Percentiles rank a stretch among this genome's conserved stretches.
These are phyloP conservation scores for Oceanodroma tethys DNA, from an alignment of 2,113 vertebrate genomes.

Conservation along the genomic window DNA sequence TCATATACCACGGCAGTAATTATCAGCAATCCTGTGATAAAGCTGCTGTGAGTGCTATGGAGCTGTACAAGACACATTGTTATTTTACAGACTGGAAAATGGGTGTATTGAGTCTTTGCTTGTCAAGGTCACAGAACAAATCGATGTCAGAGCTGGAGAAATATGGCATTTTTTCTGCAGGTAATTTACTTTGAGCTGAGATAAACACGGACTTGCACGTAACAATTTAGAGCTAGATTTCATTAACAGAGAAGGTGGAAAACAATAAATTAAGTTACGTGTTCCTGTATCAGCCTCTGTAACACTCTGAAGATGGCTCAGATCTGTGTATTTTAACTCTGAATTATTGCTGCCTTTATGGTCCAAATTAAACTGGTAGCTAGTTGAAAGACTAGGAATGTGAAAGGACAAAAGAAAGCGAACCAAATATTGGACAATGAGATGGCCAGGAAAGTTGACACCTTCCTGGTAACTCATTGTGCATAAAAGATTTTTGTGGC, in stretches of 20 bases:
- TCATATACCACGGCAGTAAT: background rate
- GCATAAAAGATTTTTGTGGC: background rate
- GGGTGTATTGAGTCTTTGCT: background rate
- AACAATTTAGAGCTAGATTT: background rate
- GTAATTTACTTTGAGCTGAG: background rate
- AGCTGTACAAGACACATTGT: background rate
- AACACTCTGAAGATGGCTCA: background rate
- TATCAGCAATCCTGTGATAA: conserved; percentile 1
- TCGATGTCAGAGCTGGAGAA: background rate
- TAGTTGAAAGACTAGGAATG: background rate
- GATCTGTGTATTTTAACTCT: background rate
- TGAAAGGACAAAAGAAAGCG: background rate
- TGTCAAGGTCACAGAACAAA: background rate
- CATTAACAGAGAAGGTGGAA: background rate
- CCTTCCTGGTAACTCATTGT: background rate
- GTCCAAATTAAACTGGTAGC: background rate
- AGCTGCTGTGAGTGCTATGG: background rate
- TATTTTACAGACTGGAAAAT: conserved; percentile 12
- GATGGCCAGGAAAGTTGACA: background rate
- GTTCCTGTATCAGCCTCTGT: background rate
- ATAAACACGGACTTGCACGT: fast-evolving
- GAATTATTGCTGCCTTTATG: background rate
- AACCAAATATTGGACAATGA: background rate
- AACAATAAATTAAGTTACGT: background rate
- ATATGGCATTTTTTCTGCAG: background rate